Base-by-base conservation (phyloP, 2,888 invertebrate species). In the Xestia ashworthii region DNA sequence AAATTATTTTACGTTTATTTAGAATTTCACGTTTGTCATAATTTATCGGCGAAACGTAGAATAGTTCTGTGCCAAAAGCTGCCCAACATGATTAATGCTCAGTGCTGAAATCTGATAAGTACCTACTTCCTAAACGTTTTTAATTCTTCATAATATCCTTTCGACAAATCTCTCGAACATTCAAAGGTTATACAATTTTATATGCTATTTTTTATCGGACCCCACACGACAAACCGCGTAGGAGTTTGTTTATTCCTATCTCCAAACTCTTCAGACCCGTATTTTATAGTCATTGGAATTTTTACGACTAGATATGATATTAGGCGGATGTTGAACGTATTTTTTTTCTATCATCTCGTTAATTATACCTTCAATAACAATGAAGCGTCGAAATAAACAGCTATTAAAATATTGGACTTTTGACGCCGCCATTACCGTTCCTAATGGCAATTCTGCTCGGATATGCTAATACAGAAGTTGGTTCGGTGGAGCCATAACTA, bases 391-490 rank as follows among this genome's bases (percentile, higher is more conserved):
- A 78, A 50, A 72, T 81, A 85, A 82, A 84, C 72, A 74, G 53
- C 64, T 55, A 83, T 78, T 78, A 78, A 78, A 80, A 76, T 72
- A 70, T 81, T 80, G 81, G 75, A 78, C 69, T 79, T 74, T 80
- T 25, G 67, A 64, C 72, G 50, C 50, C 14, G 70, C 72, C 41
- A 62, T 65, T 75, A 71, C 74, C 69, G 66, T 79, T 72, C 41
- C 67, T 78, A 88, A 80, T 81, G 50, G 77, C 68, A 68, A 71
- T 78, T 78, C 68, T 88, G 88, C 58, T 81, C 55, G 85, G 78
- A 81, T 89, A 91, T 90, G 90, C 81, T 89, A 92, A 93, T 91
- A 83, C 88, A 88, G 87, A 81, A 89, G 90, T 84, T 79, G 74
- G 66, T 50, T 79, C 66, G 74, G 69, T 71, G 68, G 70, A 84